These are phyloP conservation scores for Drosophila demipolita DNA, from an alignment of 2,888 invertebrate genomes.

Conservation along the genomic window DNA sequence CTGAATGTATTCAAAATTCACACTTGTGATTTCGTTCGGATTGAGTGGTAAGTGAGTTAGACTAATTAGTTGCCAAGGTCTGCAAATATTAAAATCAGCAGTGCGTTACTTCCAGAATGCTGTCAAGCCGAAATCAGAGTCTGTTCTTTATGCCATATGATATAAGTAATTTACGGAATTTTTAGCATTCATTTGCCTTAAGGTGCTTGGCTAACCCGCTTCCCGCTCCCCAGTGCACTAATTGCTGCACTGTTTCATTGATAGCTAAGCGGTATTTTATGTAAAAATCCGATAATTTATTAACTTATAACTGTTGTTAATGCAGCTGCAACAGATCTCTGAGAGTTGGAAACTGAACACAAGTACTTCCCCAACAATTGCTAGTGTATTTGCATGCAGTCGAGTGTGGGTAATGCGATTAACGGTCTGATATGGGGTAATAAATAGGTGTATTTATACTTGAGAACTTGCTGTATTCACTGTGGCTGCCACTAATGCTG, in stretches of 20 bases:
- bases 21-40: constrained; percentile 31
- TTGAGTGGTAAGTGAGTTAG: constrained; percentile 15
- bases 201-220: neutral
- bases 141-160: constrained; percentile 22
- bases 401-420: constrained; percentile 75
- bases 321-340: constrained; percentile 23
- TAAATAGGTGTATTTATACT: constrained; percentile 67
- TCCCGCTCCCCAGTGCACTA: constrained; percentile 32
- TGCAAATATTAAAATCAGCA: constrained; percentile 28
- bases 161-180: constrained; percentile 50
- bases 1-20: constrained; percentile 13
- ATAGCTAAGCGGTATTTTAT: constrained; percentile 72
- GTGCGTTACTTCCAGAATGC: constrained; percentile 36
- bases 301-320: constrained; percentile 73
- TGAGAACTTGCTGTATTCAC: constrained; percentile 29
- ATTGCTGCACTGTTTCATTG: constrained; percentile 67
- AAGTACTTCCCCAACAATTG: constrained; percentile 19
- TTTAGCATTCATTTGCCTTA: constrained; percentile 40
- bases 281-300: constrained; percentile 76
- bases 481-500: constrained; percentile 58
- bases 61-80: constrained; percentile 43
- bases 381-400: constrained; percentile 55
- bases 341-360: constrained; percentile 15
- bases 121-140: constrained; percentile 30
- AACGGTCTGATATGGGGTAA: constrained; percentile 68